These are phyloP conservation scores for Acronicta alni DNA, from an alignment of 2,888 invertebrate species.

Conservation along the genomic window DNA sequence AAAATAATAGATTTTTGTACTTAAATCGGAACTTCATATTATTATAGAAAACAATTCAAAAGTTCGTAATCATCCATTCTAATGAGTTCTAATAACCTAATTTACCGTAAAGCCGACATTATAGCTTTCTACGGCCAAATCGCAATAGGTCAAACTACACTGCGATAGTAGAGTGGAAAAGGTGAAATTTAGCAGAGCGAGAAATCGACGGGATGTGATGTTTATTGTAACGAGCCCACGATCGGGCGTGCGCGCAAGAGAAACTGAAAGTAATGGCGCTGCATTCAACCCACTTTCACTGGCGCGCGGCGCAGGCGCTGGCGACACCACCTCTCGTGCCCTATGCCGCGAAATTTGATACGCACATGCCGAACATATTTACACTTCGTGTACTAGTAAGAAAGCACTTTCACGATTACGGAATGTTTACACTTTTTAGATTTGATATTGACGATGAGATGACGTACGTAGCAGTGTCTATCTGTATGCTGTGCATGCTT, in stretches of 20 bases:
- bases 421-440: slow-evolving; percentile 46
- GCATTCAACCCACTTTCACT: slow-evolving; percentile 89
- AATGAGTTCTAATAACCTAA: slow-evolving; percentile 60
- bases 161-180: slow-evolving; percentile 82
- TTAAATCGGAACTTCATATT: slow-evolving; percentile 3
- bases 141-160: slow-evolving; percentile 76
- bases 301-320: slow-evolving; percentile 69
- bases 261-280: slow-evolving; percentile 88
- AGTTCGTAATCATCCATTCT: slow-evolving; percentile 44
- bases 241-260: slow-evolving; percentile 85
- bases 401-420: slow-evolving; percentile 63
- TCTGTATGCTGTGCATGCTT: too few species aligned
- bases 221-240: slow-evolving; percentile 87
- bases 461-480: slow-evolving; percentile 1
- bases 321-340: slow-evolving; percentile 56
- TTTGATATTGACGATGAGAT: slow-evolving; percentile 44
- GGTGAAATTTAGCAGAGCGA: slow-evolving; percentile 88
- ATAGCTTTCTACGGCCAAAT: slow-evolving; percentile 79
- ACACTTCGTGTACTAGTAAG: slow-evolving; percentile 49
- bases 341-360: slow-evolving; percentile 55
- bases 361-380: slow-evolving; percentile 46
- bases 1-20: neutral
- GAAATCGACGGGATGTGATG: slow-evolving; percentile 89
- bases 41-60: slow-evolving; percentile 36
- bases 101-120: slow-evolving; percentile 53